A percentile compares a stretch with the other conserved stretches of the same genome.
Conservation (phyloP, 2,888 invertebrate genomes). For the Hesperia comma region DNA sequence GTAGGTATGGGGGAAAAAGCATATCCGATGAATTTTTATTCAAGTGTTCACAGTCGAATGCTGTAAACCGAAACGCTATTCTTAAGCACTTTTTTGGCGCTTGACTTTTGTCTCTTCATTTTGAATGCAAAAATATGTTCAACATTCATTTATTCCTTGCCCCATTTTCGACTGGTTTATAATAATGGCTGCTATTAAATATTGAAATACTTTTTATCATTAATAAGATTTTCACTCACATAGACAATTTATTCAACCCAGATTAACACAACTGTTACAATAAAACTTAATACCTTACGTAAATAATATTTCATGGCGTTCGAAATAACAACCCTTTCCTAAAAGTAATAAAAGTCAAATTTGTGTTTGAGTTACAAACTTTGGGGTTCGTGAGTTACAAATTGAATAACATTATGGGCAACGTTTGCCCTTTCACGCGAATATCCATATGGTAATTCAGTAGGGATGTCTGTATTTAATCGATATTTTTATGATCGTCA, state of each 20-base stretch:
- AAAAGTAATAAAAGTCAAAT: slow-evolving; percentile 80
- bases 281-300: not conserved
- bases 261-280: slow-evolving; percentile 3
- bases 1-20: not conserved
- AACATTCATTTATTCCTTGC: no score
- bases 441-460: slow-evolving; percentile 11
- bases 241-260: not conserved
- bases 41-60: not conserved
- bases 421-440: slow-evolving; percentile 30
- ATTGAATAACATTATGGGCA: slow-evolving; percentile 80
- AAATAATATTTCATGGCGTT: not conserved
- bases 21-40: not conserved
- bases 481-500: not conserved
- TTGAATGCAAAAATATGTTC: not conserved
- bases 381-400: slow-evolving; percentile 78
- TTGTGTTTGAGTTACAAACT: slow-evolving; percentile 78
- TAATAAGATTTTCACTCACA: not conserved
- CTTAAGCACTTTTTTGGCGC: not conserved
- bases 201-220: not conserved
- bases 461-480: not conserved
- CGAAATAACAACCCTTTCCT: slow-evolving; percentile 38
- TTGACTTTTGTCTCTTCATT: not conserved
- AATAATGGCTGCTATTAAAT: not conserved
- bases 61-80: no score
- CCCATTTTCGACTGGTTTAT: no score